These are phyloP conservation scores for Mylabris phalerata DNA, from an alignment of 1,140 invertebrate genomes.

Conservation along the genomic window DNA sequence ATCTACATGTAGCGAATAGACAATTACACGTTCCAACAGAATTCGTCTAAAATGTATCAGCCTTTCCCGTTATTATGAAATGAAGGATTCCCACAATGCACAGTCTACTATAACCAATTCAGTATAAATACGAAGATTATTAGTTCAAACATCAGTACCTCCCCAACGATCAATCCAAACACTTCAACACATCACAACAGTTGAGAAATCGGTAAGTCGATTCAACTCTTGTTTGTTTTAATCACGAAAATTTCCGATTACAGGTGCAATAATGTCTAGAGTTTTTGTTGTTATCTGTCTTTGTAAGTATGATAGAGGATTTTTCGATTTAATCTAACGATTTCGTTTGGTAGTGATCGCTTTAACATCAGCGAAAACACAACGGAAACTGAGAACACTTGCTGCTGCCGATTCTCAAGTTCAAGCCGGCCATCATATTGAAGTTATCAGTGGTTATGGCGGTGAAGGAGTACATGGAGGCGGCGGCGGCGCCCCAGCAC, in stretches of 20 bases:
- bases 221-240: no score
- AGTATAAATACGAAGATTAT: conserved; percentile 6
- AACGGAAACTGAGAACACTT: conserved; percentile 6
- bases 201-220: not conserved
- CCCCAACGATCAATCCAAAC: not conserved
- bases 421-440: not conserved
- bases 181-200: not conserved
- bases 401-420: conserved; percentile 4
- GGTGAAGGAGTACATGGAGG: conserved; percentile 1
- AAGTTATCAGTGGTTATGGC: not conserved
- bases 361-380: not conserved
- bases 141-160: conserved; percentile 1
- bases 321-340: not conserved
- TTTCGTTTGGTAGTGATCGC: not conserved
- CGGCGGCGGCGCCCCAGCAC: not conserved
- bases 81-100: no score
- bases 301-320: not conserved
- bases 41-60: no score
- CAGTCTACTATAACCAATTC: not conserved
- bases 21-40: no score
- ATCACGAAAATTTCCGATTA: not conserved
- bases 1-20: no score
- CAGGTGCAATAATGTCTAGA: conserved; percentile 13
- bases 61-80: no score
- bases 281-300: conserved; percentile 5